phyloP scores from a whole-genome alignment of 2,797 vertebrate genomes.

The Prionace glauca region DNA sequence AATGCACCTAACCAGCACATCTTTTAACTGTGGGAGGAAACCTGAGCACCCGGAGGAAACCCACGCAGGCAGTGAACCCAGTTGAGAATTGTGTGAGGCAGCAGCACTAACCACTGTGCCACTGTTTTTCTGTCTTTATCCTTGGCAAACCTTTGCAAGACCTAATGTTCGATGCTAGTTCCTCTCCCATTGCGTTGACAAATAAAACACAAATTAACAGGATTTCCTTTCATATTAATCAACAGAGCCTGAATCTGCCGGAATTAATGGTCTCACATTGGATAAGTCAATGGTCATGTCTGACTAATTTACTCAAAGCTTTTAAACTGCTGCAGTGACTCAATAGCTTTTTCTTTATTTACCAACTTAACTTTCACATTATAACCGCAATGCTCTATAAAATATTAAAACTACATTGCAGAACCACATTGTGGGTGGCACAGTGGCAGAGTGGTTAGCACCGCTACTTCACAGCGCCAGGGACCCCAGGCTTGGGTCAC shows the following conservation, averaged over 20 bases:
- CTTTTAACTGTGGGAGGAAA: too few relatives aligned
- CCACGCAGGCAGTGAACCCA: too few relatives aligned
- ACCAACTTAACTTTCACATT: background rate
- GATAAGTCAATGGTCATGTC: background rate
- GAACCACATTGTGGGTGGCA: too few relatives aligned
- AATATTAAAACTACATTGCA: background rate
- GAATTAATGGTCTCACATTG: background rate
- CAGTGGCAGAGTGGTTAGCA: too few relatives aligned
- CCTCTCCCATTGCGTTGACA: background rate
- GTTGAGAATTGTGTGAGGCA: too few relatives aligned
- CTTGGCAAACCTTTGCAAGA: background rate
- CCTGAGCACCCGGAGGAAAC: too few relatives aligned
- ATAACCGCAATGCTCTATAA: background rate
- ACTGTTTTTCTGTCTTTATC: background rate
- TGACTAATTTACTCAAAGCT: background rate
- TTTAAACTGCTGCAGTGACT: background rate
- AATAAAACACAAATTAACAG: background rate
- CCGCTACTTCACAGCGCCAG: too few relatives aligned
- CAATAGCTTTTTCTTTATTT: background rate
- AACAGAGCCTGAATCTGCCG: background rate
- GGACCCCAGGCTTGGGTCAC: too few relatives aligned
- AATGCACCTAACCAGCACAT: too few relatives aligned
- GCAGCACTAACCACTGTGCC: too few relatives aligned
- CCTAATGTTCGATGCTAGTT: background rate
- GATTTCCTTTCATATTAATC: conserved; percentile 17